Conservation (phyloP, 2,113 vertebrate genomes). For the Ictidomys tridecemlineatus region DNA sequence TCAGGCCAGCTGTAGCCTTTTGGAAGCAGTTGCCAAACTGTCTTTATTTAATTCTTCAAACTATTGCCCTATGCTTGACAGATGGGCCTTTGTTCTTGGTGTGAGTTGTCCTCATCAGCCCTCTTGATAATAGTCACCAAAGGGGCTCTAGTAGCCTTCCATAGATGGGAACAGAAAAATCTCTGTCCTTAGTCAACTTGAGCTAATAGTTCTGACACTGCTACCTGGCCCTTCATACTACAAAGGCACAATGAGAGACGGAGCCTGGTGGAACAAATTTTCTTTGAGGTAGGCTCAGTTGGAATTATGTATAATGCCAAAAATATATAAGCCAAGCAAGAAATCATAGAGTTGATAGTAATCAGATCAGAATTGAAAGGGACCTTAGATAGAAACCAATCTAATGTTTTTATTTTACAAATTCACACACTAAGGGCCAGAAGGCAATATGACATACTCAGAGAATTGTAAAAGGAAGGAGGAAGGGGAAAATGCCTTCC, state of each 20-base stretch:
- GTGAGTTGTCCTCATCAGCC: not conserved
- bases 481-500: not conserved
- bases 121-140: not conserved
- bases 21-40: slow-evolving; percentile 50
- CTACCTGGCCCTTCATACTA: not conserved
- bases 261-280: not conserved
- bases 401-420: slow-evolving; percentile 50
- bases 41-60: slow-evolving; percentile 63
- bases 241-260: slow-evolving; percentile 8
- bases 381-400: not conserved
- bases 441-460: not conserved
- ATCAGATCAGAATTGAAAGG: slow-evolving; percentile 13
- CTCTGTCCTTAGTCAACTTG: slow-evolving; percentile 12
- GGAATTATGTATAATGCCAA: not conserved
- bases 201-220: not conserved
- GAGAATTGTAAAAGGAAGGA: not conserved
- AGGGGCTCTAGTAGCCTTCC: not conserved
- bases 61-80: not conserved
- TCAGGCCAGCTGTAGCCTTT: slow-evolving; percentile 27
- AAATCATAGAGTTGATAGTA: slow-evolving; percentile 17
- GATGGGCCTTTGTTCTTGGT: slow-evolving; percentile 46
- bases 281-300: slow-evolving; percentile 12
- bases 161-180: slow-evolving; percentile 17
- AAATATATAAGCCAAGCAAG: slow-evolving; percentile 1
- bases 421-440: not conserved